Evolutionary conservation across 2,113 vertebrate species (phyloP), one percentile per base, ranked within the genome.

Genomic region (Megalops atlanticus): DNA sequence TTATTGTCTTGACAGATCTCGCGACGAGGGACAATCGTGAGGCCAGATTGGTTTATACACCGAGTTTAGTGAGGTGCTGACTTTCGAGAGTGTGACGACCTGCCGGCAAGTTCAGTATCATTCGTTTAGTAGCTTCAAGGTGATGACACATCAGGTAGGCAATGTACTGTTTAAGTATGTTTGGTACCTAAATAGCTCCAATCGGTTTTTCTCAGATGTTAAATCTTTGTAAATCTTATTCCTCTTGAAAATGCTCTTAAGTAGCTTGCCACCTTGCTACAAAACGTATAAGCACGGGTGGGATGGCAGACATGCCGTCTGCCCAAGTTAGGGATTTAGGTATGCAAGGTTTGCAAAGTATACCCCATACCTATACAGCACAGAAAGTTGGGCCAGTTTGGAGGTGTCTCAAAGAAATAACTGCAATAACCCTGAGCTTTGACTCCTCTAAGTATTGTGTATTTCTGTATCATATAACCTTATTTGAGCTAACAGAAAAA

Each of bases 101-200:
- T 81, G 86, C 83, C 80, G 82, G 74, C 85, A 81, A 76, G 73
- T 84, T 84, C 84, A 84, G 45, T 82, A 82, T 41, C 11, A 78
- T 76, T 58, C 38, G 52, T 39, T 79, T 83, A 64, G 83, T 85
- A 81, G 75, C 81, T 87, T 83, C 91, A 88, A 85, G 87, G 89
- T 91, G 91, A 91, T 94, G 92, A 85, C 86, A 89, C 89, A 92
- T 87, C 93, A 93, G 93, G 92, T 94, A 91, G n/a, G 16, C 24
- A 36, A 12, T 54, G 36, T 3, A 5, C 33, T 15, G 52, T 40
- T 41, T 39, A 27, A 33, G 21, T 77, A 39, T 35, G 12, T 12
- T 80, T 27, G 11, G 1, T 31, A 31, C 6, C 6, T 64, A 11
- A 24, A 54, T 16, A 21, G 49, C 7, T 64, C 0, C 12, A 24